Evolutionary conservation across 2,888 invertebrate genomes (phyloP).

Genomic region (Scaptodrosophila latifasciaeformis): DNA sequence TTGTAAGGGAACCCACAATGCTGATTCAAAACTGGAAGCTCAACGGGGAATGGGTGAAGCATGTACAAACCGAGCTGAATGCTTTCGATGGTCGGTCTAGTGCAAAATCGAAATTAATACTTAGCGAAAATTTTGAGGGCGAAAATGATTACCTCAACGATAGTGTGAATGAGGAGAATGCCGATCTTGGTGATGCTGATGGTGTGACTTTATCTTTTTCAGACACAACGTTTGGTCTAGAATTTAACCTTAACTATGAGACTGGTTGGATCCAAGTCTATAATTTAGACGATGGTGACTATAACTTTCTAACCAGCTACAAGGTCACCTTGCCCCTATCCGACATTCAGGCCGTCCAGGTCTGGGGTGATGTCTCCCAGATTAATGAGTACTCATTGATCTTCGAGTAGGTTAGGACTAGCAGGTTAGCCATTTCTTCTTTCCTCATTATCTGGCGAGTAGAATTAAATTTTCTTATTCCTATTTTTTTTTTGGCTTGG

Average conservation of each 20-base stretch:
- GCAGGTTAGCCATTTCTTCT: slow-evolving; percentile 39
- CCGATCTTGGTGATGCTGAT: slow-evolving; percentile 25
- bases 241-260: slow-evolving; percentile 61
- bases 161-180: too few species aligned
- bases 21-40: slow-evolving; percentile 70
- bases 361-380: slow-evolving; percentile 74
- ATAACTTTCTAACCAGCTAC: slow-evolving; percentile 61
- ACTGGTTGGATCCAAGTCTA: slow-evolving; percentile 61
- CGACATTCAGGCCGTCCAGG: slow-evolving; percentile 70
- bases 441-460: slow-evolving; percentile 3
- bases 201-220: slow-evolving; percentile 61
- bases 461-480: slow-evolving; percentile 17
- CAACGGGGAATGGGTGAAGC: slow-evolving; percentile 68
- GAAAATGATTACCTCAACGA: too few species aligned
- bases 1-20: too few species aligned
- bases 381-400: slow-evolving; percentile 66
- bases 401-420: slow-evolving; percentile 52
- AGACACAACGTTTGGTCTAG: slow-evolving; percentile 70
- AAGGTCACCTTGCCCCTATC: slow-evolving; percentile 59
- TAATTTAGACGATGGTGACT: slow-evolving; percentile 57
- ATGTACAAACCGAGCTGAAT: slow-evolving; percentile 52
- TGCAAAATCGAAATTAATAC: slow-evolving; percentile 26
- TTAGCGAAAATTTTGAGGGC: slow-evolving; percentile 29
- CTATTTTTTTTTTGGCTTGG: slow-evolving; percentile 6
- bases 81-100: slow-evolving; percentile 63